A percentile compares a stretch with the other conserved stretches of the same genome.
Conservation (phyloP, 2,888 invertebrate species). For the Dione vanillae region DNA sequence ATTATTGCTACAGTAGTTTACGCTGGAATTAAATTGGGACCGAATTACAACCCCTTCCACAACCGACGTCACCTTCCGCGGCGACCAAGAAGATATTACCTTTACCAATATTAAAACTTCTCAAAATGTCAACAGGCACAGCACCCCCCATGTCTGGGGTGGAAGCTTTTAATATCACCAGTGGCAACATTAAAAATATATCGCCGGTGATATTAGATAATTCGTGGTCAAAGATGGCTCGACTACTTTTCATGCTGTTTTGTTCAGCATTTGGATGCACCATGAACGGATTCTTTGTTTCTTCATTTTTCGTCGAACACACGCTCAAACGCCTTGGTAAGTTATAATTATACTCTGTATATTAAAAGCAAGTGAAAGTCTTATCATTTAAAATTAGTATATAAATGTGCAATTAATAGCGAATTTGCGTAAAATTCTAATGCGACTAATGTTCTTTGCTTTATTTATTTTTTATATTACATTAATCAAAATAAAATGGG, state of each 20-base stretch:
- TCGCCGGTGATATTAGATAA: constrained; percentile 87
- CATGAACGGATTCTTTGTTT: constrained; percentile 61
- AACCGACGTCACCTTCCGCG: not conserved
- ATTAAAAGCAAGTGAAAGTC: not conserved
- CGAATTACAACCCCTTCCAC: not conserved
- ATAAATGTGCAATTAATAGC: no score
- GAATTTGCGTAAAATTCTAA: no score
- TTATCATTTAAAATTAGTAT: no score
- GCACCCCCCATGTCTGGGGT: constrained; percentile 42
- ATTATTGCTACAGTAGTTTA: not conserved
- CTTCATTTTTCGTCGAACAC: constrained; percentile 55
- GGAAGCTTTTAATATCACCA: constrained; percentile 21
- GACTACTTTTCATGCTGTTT: constrained; percentile 81
- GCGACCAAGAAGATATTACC: not conserved
- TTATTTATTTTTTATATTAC: no score
- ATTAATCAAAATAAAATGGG: no score
- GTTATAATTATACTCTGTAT: not conserved
- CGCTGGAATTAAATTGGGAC: not conserved
- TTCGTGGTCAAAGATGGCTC: constrained; percentile 88
- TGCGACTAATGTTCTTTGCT: no score
- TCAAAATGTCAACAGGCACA: constrained; percentile 24
- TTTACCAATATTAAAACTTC: not conserved
- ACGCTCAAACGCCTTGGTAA: constrained; percentile 7
- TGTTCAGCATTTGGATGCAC: constrained; percentile 52
- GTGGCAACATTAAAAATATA: constrained; percentile 16